phyloP scores from a whole-genome alignment of 2,797 vertebrate genomes.

The Crocodylus rhombifer region DNA sequence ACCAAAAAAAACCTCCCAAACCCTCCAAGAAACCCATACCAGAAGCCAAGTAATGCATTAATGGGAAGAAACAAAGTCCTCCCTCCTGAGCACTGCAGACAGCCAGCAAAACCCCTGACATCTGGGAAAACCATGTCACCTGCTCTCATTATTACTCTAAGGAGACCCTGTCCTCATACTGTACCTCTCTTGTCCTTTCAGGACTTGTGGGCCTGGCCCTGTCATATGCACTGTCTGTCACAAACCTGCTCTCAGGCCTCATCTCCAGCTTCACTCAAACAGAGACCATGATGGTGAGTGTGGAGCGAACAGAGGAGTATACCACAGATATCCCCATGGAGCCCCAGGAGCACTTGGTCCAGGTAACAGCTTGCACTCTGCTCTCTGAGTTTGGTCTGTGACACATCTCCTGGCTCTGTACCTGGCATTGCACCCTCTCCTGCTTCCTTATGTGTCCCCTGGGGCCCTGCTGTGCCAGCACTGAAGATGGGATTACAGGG shows the following conservation, averaged over 20 bases:
- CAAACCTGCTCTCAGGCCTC: slow-evolving; percentile 89
- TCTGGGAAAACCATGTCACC: too few species aligned
- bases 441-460: background rate
- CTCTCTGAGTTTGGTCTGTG: background rate
- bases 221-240: slow-evolving; percentile 94
- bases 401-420: background rate
- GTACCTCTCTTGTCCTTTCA: slow-evolving; percentile 61
- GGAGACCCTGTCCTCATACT: too few species aligned
- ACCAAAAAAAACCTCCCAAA: too few species aligned
- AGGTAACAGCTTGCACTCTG: slow-evolving; percentile 78
- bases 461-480: background rate
- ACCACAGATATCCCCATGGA: slow-evolving; percentile 87
- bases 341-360: slow-evolving; percentile 78
- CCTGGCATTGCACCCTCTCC: background rate
- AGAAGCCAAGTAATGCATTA: too few species aligned
- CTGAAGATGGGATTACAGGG: background rate
- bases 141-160: too few species aligned
- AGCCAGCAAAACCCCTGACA: too few species aligned
- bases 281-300: slow-evolving; percentile 95
- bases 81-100: too few species aligned
- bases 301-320: slow-evolving; percentile 95
- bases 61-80: too few species aligned
- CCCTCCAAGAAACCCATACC: too few species aligned
- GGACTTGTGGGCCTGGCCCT: slow-evolving; percentile 94
- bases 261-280: slow-evolving; percentile 93